Evolutionary conservation across 1,140 invertebrate genomes (phyloP).

Genomic region (Microplitis demolitor): DNA sequence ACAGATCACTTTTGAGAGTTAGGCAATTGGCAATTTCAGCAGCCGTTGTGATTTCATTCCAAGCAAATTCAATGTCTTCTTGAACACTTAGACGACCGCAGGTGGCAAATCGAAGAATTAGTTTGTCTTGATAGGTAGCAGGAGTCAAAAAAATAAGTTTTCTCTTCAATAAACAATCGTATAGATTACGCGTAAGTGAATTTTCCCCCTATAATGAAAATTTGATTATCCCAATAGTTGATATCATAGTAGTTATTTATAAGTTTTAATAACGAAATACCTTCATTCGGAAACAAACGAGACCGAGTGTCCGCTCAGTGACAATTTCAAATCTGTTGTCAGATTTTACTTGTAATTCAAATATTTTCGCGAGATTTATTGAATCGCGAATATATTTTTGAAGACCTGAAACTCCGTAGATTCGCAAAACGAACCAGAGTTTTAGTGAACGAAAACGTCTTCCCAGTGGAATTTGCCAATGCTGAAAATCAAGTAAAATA

Average conservation of each 20-base stretch:
- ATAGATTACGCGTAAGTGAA: slow-evolving; percentile 72
- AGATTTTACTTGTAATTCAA: slow-evolving; percentile 70
- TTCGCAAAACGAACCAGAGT: slow-evolving; percentile 90
- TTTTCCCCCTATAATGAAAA: slow-evolving; percentile 70
- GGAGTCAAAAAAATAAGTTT: slow-evolving; percentile 86
- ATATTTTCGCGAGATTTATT: slow-evolving; percentile 76
- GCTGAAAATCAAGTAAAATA: slow-evolving; percentile 59
- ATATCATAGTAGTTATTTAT: too few relatives aligned
- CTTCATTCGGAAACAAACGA: slow-evolving; percentile 88
- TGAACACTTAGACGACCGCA: slow-evolving; percentile 74
- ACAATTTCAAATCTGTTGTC: slow-evolving; percentile 83
- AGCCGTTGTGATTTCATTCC: slow-evolving; percentile 75
- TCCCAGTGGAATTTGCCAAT: slow-evolving; percentile 94
- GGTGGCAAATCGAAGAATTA: slow-evolving; percentile 84
- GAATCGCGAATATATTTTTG: slow-evolving; percentile 79
- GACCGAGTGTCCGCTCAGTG: slow-evolving; percentile 73
- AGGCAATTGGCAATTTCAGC: slow-evolving; percentile 37
- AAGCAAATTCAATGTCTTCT: slow-evolving; percentile 80
- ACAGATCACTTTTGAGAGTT: too few relatives aligned
- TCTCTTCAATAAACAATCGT: slow-evolving; percentile 76
- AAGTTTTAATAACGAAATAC: slow-evolving; percentile 46
- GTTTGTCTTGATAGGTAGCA: slow-evolving; percentile 69
- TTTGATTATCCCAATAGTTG: not conserved
- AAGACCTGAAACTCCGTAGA: slow-evolving; percentile 81
- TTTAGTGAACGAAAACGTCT: slow-evolving; percentile 90